Evolutionary conservation across 1,140 invertebrate genomes (phyloP).

Genomic region (Drosophila subpulchrella): DNA sequence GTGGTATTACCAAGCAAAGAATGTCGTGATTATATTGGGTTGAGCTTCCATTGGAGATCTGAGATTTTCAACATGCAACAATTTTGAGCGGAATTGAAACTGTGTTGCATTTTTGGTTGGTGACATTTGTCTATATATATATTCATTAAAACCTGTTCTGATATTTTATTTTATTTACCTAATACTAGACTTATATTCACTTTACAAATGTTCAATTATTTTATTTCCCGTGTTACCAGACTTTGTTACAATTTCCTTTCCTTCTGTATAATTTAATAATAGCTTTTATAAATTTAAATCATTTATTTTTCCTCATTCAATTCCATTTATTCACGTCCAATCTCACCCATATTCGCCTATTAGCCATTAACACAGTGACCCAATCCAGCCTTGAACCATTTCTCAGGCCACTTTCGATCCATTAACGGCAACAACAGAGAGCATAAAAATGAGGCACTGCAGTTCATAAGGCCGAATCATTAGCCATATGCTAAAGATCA

Average conservation of each 20-base stretch:
- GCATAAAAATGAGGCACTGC: constrained; percentile 45
- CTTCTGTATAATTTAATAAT: not conserved
- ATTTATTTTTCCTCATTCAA: constrained; percentile 1
- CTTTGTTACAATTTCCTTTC: no score
- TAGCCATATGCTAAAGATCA: constrained; percentile 74
- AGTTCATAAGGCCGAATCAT: constrained; percentile 45
- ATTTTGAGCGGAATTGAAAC: not conserved
- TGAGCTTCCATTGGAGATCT: constrained; percentile 16
- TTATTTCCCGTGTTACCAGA: no score
- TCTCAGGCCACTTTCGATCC: constrained; percentile 39
- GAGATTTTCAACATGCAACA: constrained; percentile 28
- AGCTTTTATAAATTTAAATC: not conserved
- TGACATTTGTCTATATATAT: not conserved
- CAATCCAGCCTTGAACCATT: constrained; percentile 39
- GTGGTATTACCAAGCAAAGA: constrained; percentile 24
- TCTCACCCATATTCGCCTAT: constrained; percentile 1
- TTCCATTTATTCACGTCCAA: constrained; percentile 3
- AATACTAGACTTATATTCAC: no score
- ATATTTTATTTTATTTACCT: not conserved
- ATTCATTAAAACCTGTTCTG: not conserved
- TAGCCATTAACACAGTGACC: constrained; percentile 27
- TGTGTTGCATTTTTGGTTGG: not conserved
- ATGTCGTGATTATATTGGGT: constrained; percentile 31
- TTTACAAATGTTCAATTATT: no score
- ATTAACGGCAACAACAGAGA: constrained; percentile 13